Base-by-base conservation (phyloP, 2,797 vertebrate genomes). In the Myioborus melanocephalus region DNA sequence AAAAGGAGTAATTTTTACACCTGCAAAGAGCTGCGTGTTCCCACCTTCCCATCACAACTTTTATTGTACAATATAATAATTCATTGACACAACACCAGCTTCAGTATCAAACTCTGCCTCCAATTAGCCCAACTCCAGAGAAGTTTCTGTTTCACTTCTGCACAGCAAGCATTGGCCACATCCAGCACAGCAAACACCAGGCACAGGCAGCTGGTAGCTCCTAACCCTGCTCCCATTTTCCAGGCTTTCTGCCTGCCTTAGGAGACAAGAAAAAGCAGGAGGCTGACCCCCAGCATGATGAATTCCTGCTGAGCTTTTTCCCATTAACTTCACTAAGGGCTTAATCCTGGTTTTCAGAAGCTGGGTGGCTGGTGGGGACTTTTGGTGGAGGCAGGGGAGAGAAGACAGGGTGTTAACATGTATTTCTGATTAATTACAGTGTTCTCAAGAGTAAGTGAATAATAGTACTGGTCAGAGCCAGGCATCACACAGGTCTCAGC, bases 401-500 rank as follows among this genome's bases (percentile, higher is more conserved):
- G 91, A 83, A 93, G 93, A 95, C 95, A 96, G 95, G 95, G 91
- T 97, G 96, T 96, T 96, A 96, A 96, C 95, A 94, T 94, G 93
- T 70, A 96, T 96, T 97, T 84, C 93, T 97, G 95, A 97, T 97
- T 97, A 96, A 97, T 97, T 95, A 90, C 5, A 14, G 93, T 82
- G 92, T 93, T 96, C 96, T 91, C 92, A 84, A 66, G 96, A 96
- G 83, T 96, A 95, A 96, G 94, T 97, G 96, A 97, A 94, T 96
- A 96, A 96, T 97, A 96, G 96, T 96, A 76, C 96, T 96, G 95
- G 96, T 91, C 95, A 96, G 95, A 96, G 95, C 94, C 96, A 97
- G 96, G 96, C 94, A 96, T 94, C 96, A 94, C 93, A 96, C 23
- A 0, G 95, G 95, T 96, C 95, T 96, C 95, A 97, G 96, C 95